Evolutionary conservation across 1,140 invertebrate species (phyloP).

Genomic region (Cyclargus thomasi): DNA sequence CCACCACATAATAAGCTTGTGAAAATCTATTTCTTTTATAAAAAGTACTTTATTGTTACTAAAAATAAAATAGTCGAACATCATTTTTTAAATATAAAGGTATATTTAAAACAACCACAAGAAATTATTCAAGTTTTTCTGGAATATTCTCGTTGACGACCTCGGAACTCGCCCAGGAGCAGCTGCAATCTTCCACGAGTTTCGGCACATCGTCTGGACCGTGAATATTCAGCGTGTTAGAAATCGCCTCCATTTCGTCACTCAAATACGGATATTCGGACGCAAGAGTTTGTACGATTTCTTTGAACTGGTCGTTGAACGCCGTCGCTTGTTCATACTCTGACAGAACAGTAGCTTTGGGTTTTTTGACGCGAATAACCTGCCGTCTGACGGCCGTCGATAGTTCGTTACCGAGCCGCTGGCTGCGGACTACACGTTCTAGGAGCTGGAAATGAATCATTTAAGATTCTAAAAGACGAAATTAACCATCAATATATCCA

Average conservation of each 20-base stretch:
- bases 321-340: constrained; percentile 45
- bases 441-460: constrained; percentile 39
- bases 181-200: constrained; percentile 34
- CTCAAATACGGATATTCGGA: constrained; percentile 48
- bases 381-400: constrained; percentile 49
- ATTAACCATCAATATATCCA: neutral
- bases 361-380: constrained; percentile 42
- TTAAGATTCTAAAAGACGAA: neutral
- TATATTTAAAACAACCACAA: neutral
- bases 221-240: constrained; percentile 53
- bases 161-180: constrained; percentile 22
- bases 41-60: too few relatives aligned
- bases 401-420: constrained; percentile 53
- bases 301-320: constrained; percentile 45
- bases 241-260: constrained; percentile 40
- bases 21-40: too few relatives aligned
- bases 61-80: too few relatives aligned
- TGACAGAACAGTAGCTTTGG: constrained; percentile 37
- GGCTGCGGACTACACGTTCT: constrained; percentile 59
- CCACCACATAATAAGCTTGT: too few relatives aligned
- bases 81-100: neutral
- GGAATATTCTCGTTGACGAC: constrained; percentile 9
- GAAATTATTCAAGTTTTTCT: constrained; percentile 28
- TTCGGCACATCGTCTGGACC: constrained; percentile 38
- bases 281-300: constrained; percentile 35